Percentiles rank a stretch among this genome's conserved stretches.
Evolutionary conservation across 2,113 vertebrate species (phyloP).

Genomic region (Muscicapa adusta): DNA sequence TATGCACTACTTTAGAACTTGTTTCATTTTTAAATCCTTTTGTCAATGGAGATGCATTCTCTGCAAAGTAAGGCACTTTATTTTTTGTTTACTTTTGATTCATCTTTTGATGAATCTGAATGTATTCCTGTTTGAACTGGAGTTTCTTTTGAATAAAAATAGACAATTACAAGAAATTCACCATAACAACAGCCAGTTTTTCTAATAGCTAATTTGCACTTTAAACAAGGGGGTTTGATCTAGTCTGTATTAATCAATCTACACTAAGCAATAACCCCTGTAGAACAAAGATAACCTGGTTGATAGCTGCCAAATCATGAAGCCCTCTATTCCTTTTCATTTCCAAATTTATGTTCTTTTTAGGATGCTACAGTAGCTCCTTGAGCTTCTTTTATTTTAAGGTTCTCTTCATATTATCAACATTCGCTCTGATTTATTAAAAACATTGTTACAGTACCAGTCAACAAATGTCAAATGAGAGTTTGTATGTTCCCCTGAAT

Average conservation of each 20-base stretch:
- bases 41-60: neutral
- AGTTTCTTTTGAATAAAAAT: neutral
- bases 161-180: neutral
- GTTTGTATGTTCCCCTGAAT: neutral
- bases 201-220: neutral
- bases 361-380: neutral
- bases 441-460: neutral
- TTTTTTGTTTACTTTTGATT: neutral
- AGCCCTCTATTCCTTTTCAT: neutral
- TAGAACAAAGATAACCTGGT: neutral
- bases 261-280: neutral
- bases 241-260: neutral
- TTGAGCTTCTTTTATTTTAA: neutral
- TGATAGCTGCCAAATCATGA: neutral
- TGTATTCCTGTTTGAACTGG: neutral
- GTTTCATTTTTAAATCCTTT: neutral
- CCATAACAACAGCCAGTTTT: neutral
- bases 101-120: neutral
- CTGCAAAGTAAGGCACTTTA: neutral
- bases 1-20: neutral
- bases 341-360: neutral
- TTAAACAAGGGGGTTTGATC: neutral
- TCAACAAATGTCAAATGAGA: neutral
- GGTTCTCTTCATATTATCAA: neutral
- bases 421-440: neutral